Base-by-base conservation (phyloP, 2,888 invertebrate species). In the Yponomeuta plumbellus region DNA sequence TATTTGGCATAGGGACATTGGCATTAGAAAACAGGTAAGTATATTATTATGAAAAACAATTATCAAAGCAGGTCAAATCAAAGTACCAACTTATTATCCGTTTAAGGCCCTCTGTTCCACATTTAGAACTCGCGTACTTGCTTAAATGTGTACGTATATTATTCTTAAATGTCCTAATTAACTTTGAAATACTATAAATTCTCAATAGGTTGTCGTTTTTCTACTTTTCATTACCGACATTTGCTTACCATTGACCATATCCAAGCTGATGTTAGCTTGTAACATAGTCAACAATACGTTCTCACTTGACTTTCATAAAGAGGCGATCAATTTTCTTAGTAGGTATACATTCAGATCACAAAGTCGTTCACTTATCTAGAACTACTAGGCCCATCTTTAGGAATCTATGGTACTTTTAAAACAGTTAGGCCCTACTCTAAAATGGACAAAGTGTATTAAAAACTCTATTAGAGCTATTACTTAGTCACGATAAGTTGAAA, bases 1-100 rank as follows among this genome's bases (percentile, higher is more conserved):
- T 34, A 72, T 80, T 81, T 81, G 81, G 81, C 81, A 77, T 77
- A 72, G 71, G 74, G 72, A 74, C 76, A 71, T 79, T 79, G 80
- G 80, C 76, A 73, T 71, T 68, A 70, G 44, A 52, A 74, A 69
- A 74, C 70, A 59, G 26, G 34, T 59, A 59, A 21, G 59, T 59
- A 59, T 11, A 52, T 6, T 44, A 22, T 10, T n/a, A n/a, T n/a
- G n/a, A n/a, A n/a, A n/a, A n/a, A n/a, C n/a, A n/a, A n/a, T n/a
- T 58, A 58, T 11, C 58, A 58, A 58, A 22, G 11, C 20, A 21
- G 21, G 20, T 22, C 10, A 20, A 58, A 22, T 52, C 17, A 59
- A 59, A 21, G 22, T 59, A 22, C 23, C n/a, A 62, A 26, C 21
- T 62, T 62, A 62, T 62, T 62, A 62, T 62, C 62, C 5, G 62